Evolutionary conservation across 2,888 invertebrate species (phyloP), one percentile per base, ranked within the genome.

Genomic region (Julus scandinavius): DNA sequence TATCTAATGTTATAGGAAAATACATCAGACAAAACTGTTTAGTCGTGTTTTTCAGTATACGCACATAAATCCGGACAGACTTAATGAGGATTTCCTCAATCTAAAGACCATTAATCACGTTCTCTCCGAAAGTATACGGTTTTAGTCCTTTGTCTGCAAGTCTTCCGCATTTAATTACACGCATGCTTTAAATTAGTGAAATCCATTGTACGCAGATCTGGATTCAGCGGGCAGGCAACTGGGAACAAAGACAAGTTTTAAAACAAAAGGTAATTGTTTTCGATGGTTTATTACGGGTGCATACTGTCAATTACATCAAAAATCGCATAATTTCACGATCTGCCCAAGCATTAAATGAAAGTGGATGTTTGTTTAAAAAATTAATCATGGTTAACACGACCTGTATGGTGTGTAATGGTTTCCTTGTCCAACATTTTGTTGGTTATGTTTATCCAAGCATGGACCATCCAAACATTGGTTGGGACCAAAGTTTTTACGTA

Each of bases 211-310:
- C 50, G 50, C 50, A 13, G 50, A 50, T 63, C 63, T 63, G 63
- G 63, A 63, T 63, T 63, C 63, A 63, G 7, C n/a, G 1, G 63
- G 63, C 63, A 63, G 63, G 20, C 63, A n/a, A 20, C n/a, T 3
- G 63, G 20, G 63, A 63, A n/a, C n/a, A 63, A 63, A 63, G 63
- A 17, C 63, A 5, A 17, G n/a, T 63, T 63, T 63, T 15, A 17
- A 63, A 58, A 63, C 63, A 63, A 63, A 63, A 63, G 63, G n/a
- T 63, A 63, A 63, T 63, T 63, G 20, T 63, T 63, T 63, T 63
- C n/a, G 20, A 63, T 63, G 63, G 63, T 63, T 63, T 63, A 63
- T 63, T 63, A 63, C 63, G 63, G 63, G 63, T 9, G 63, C 7
- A 6, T 7, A 17, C 63, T 20, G n/a, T 63, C 63, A 63, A 63